A percentile compares a stretch with the other conserved stretches of the same genome.
These are phyloP conservation scores for Perizoma flavofasciatum DNA, from an alignment of 2,888 invertebrate genomes.

Conservation along the genomic window DNA sequence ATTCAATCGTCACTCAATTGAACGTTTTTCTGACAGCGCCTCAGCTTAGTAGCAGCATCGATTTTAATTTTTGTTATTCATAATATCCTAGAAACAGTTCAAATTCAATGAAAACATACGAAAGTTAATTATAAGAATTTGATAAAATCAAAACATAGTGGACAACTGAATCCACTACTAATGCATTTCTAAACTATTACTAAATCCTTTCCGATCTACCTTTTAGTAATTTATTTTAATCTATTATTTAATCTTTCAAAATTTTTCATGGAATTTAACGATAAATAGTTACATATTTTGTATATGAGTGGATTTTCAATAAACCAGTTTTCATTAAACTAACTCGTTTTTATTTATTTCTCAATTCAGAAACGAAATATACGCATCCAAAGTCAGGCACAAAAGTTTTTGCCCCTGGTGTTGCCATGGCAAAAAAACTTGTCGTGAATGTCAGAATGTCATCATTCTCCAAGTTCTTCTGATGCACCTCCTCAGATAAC, in stretches of 20 bases:
- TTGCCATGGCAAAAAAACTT: no score
- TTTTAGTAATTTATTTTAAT: slow-evolving; percentile 49
- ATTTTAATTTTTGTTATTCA: not conserved
- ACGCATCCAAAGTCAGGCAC: not conserved
- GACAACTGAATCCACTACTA: not conserved
- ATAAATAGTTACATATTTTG: slow-evolving; percentile 23
- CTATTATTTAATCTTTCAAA: not conserved
- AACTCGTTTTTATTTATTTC: not conserved
- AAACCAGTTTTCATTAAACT: slow-evolving; percentile 29
- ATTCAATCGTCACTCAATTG: no score
- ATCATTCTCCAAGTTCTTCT: not conserved
- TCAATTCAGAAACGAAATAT: not conserved
- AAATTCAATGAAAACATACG: not conserved
- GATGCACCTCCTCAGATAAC: no score
- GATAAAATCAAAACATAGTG: no score
- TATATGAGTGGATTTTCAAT: slow-evolving; percentile 38
- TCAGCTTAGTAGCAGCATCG: not conserved
- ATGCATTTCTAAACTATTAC: slow-evolving; percentile 13
- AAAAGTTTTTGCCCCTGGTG: no score
- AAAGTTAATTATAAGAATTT: not conserved
- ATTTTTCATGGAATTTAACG: slow-evolving; percentile 11
- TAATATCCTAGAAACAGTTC: slow-evolving; percentile 10
- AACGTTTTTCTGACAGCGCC: no score
- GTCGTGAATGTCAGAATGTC: no score
- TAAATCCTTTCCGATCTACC: not conserved